Evolutionary conservation across 2,113 vertebrate species (phyloP).

Genomic region (Dipodomys merriami): DNA sequence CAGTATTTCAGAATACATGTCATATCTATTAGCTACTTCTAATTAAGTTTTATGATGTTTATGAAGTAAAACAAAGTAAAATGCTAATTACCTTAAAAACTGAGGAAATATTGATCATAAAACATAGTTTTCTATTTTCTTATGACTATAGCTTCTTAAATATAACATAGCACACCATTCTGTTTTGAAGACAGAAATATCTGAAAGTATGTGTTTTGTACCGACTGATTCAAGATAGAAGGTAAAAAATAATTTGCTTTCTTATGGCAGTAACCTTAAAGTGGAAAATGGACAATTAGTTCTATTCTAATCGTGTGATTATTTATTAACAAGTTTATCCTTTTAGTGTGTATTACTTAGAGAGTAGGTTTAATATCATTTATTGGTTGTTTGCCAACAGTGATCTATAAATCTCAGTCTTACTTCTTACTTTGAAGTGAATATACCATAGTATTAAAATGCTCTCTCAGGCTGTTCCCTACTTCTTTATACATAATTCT

Average conservation of each 20-base stretch:
- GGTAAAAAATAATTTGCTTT: neutral
- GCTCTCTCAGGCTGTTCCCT: neutral
- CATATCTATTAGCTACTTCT: constrained; percentile 34
- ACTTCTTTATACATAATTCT: neutral
- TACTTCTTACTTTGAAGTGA: constrained; percentile 18
- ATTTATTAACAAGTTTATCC: neutral
- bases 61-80: neutral
- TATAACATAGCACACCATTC: neutral
- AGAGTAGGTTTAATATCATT: neutral
- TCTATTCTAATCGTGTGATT: neutral
- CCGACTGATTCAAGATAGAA: constrained; percentile 4
- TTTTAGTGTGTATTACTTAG: neutral
- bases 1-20: constrained; percentile 19
- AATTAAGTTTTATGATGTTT: constrained; percentile 4
- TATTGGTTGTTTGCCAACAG: neutral
- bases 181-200: constrained; percentile 23
- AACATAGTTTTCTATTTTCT: neutral
- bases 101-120: neutral
- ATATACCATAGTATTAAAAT: neutral
- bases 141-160: constrained; percentile 38
- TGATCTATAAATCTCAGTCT: neutral
- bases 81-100: constrained; percentile 27
- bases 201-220: neutral
- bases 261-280: neutral
- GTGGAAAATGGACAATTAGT: neutral